Conservation (phyloP, 92 coral and sea anemone genomes). For the Metridium senile region DNA sequence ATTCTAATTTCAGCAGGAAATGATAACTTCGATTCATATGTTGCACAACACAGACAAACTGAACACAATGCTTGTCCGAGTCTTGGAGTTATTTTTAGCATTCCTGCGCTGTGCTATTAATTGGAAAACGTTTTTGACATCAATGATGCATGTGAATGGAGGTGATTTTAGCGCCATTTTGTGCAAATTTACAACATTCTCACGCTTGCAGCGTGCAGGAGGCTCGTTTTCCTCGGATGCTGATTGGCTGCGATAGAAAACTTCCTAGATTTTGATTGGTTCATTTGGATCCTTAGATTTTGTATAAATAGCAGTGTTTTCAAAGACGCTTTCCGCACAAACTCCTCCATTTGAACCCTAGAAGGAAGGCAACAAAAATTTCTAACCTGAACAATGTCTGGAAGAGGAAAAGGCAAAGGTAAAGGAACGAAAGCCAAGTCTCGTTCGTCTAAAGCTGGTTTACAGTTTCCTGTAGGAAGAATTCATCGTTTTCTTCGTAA, state of each 20-base stretch:
- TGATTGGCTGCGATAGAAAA: background rate
- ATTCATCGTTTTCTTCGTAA: slow-evolving; percentile 55
- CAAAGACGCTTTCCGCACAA: background rate
- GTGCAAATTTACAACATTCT: background rate
- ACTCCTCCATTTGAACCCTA: background rate
- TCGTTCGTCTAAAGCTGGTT: slow-evolving; percentile 51
- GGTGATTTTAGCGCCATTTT: background rate
- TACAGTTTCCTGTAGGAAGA: slow-evolving; percentile 59
- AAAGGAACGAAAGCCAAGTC: slow-evolving; percentile 33
- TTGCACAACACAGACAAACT: no score
- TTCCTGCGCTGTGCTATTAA: no score
- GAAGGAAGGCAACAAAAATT: background rate
- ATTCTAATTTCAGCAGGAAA: no score
- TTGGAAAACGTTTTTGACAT: no score
- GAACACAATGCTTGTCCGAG: no score
- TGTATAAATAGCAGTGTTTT: slow-evolving; percentile 10
- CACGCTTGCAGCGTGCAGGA: background rate
- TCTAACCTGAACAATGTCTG: slow-evolving; percentile 35
- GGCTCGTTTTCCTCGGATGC: background rate
- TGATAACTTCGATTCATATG: no score
- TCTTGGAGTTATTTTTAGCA: no score
- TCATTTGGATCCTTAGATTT: background rate
- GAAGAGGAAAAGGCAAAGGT: slow-evolving; percentile 53
- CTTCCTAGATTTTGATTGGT: slow-evolving; percentile 17
- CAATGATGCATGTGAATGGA: no score